These are phyloP conservation scores for Cepaea hortensis DNA, from an alignment of 2,888 invertebrate genomes.

Conservation along the genomic window DNA sequence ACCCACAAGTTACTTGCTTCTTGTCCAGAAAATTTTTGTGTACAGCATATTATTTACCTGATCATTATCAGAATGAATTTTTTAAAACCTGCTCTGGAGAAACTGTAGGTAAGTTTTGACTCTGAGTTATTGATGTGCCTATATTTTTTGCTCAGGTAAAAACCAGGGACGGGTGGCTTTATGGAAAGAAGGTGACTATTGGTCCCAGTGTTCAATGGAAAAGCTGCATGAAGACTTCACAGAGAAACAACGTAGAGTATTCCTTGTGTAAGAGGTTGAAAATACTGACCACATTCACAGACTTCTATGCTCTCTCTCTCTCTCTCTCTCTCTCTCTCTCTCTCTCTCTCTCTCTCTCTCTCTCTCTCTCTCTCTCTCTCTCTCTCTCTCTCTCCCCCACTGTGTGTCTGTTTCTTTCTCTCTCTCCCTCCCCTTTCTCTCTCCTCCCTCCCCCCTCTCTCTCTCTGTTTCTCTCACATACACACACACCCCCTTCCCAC, in stretches of 20 bases:
- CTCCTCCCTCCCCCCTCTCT: too few relatives aligned
- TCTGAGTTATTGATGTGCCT: neutral
- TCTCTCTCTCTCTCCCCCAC: neutral
- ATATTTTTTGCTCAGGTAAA: conserved; percentile 53
- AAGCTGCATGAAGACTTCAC: conserved; percentile 61
- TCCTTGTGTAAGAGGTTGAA: conserved; percentile 54
- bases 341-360: neutral
- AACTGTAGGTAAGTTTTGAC: neutral
- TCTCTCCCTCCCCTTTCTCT: too few relatives aligned
- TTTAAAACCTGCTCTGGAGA: neutral
- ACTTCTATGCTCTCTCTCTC: neutral
- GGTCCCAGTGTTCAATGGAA: conserved; percentile 56
- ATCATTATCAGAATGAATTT: too few relatives aligned
- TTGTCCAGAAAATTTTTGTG: too few relatives aligned
- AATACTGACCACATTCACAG: neutral
- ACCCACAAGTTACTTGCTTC: too few relatives aligned
- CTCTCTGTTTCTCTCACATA: too few relatives aligned
- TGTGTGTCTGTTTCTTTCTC: too few relatives aligned
- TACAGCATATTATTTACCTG: too few relatives aligned
- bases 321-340: neutral
- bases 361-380: neutral
- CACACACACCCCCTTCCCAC: too few relatives aligned
- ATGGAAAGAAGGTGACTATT: conserved; percentile 55
- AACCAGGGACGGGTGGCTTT: conserved; percentile 58
- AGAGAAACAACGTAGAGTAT: conserved; percentile 56